A percentile compares a stretch with the other conserved stretches of the same genome.
These are phyloP conservation scores for Ligdia adustata DNA, from an alignment of 2,888 invertebrate genomes.

Conservation along the genomic window DNA sequence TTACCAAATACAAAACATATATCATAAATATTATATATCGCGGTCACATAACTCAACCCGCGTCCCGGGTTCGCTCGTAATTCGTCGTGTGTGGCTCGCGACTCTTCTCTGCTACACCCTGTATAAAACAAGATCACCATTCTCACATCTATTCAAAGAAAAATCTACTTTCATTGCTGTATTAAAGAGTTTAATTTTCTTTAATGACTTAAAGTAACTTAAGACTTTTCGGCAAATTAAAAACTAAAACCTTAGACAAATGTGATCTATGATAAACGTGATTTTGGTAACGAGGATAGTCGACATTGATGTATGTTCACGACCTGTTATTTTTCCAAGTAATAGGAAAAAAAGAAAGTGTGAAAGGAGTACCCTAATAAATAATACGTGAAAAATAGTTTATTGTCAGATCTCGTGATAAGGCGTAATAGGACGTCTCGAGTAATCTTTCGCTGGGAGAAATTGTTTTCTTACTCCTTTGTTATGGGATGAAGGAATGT, in stretches of 20 bases:
- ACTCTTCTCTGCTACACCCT: slow-evolving; percentile 63
- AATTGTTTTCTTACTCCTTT: slow-evolving; percentile 71
- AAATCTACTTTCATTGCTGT: slow-evolving; percentile 40
- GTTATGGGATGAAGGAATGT: slow-evolving; percentile 62
- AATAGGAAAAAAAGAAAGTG: slow-evolving; percentile 68
- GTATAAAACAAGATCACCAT: slow-evolving; percentile 51
- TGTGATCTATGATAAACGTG: slow-evolving; percentile 82
- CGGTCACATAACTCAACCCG: slow-evolving; percentile 72
- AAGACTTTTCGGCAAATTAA: slow-evolving; percentile 38
- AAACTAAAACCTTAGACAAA: slow-evolving; percentile 77
- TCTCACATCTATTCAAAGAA: slow-evolving; percentile 41
- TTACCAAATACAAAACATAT: slow-evolving; percentile 63
- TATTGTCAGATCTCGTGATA: slow-evolving; percentile 81
- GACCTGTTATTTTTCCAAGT: slow-evolving; percentile 71
- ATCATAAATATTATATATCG: slow-evolving; percentile 74
- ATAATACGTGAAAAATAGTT: slow-evolving; percentile 79
- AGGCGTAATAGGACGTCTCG: slow-evolving; percentile 65
- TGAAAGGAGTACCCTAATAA: slow-evolving; percentile 64
- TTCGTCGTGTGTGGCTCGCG: slow-evolving; percentile 82
- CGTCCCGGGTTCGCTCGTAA: slow-evolving; percentile 73
- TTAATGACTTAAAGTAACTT: slow-evolving; percentile 30
- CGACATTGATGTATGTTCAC: slow-evolving; percentile 67
- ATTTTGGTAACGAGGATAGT: slow-evolving; percentile 78
- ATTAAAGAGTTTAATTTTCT: slow-evolving; percentile 46
- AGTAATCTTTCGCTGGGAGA: slow-evolving; percentile 62